Conservation (phyloP, 2,113 vertebrate genomes). For the Gymnorhina tibicen region DNA sequence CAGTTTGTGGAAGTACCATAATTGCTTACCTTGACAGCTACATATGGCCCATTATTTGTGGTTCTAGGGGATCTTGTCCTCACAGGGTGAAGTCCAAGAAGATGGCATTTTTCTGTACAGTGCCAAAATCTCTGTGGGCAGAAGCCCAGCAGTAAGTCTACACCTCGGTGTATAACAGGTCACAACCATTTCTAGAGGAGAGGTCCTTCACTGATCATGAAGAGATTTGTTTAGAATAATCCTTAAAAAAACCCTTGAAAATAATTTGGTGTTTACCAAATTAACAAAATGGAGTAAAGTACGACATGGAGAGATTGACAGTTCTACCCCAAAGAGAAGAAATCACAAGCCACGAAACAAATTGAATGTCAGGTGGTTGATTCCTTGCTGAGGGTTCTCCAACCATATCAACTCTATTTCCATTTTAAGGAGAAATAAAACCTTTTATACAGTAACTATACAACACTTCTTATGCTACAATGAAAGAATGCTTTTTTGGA, state of each 20-base stretch:
- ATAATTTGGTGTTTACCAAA: not conserved
- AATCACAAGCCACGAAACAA: not conserved
- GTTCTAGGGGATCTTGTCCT: not conserved
- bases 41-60: not conserved
- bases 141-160: not conserved
- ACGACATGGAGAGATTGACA: not conserved
- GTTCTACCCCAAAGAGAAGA: not conserved
- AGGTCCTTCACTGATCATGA: not conserved
- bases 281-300: not conserved
- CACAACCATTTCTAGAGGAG: not conserved
- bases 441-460: not conserved
- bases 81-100: not conserved
- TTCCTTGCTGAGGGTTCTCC: not conserved
- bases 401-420: not conserved
- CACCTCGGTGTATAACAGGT: not conserved
- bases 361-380: not conserved
- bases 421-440: not conserved
- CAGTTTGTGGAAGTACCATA: not conserved
- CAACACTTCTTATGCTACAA: not conserved
- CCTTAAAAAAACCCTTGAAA: not conserved
- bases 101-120: not conserved
- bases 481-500: not conserved
- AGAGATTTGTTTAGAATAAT: not conserved
- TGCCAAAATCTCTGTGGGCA: not conserved
- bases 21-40: not conserved